Conservation (phyloP, 2,888 invertebrate species). For the Hemicrepidius hirtus region DNA sequence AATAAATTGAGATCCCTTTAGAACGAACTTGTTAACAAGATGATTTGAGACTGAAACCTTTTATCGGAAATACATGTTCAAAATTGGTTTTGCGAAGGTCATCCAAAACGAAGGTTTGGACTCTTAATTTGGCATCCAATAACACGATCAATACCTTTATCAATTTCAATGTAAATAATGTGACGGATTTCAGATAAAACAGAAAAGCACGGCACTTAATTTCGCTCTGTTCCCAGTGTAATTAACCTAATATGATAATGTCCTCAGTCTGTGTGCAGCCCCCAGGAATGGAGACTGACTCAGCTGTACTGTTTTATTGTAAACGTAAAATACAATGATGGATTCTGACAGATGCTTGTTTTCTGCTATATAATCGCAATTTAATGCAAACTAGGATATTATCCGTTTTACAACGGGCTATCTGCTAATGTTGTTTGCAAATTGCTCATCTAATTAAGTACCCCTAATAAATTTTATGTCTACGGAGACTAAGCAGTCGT, state of each 20-base stretch:
- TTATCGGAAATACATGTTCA: too few species aligned
- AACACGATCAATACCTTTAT: background rate
- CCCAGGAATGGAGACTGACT: constrained; percentile 11
- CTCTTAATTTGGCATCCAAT: too few species aligned
- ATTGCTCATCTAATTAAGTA: too few species aligned
- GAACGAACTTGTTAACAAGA: background rate
- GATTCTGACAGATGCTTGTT: constrained; percentile 6
- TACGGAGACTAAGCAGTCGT: too few species aligned
- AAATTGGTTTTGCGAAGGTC: too few species aligned
- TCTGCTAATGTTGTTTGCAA: too few species aligned
- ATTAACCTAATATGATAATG: constrained; percentile 25
- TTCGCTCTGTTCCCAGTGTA: background rate
- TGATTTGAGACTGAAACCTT: too few species aligned
- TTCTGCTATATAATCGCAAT: constrained; percentile 13
- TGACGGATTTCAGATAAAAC: constrained; percentile 8
- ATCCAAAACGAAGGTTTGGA: too few species aligned
- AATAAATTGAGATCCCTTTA: constrained; percentile 10
- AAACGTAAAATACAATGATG: constrained; percentile 15
- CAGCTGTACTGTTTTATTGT: constrained; percentile 16
- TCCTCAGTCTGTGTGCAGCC: background rate
- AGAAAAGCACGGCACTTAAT: constrained; percentile 5
- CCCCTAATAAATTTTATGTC: too few species aligned
- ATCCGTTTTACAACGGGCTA: too few species aligned
- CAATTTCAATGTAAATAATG: background rate
- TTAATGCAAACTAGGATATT: background rate